Evolutionary conservation across 2,113 vertebrate species (phyloP), one percentile per base, ranked within the genome.

Genomic region (Casuarius casuarius): DNA sequence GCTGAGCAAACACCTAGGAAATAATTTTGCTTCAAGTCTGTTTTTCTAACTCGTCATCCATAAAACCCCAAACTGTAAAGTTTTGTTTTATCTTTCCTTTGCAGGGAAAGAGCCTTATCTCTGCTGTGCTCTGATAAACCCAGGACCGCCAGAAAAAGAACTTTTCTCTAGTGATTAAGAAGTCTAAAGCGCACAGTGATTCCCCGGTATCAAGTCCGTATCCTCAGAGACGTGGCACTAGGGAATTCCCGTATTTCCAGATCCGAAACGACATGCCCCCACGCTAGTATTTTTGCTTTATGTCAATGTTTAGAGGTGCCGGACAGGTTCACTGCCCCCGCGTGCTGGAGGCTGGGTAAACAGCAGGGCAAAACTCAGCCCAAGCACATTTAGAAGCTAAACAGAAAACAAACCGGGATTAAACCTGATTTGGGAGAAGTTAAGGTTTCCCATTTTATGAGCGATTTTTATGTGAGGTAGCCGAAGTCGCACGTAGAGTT

Each of bases 11-110:
- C 52, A 79, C 62, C 83, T 74, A 61, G 82, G 75, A 87, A 54
- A 79, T 42, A 0, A 66, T 75, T 95, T 79, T 89, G 42, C 84
- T 95, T 75, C 42, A 38, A 81, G 89, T 46, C 19, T 31, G 3
- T 82, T 94, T 92, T 75, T 71, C 81, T 84, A 61, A 14, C 18
- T 72, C 2, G 0, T 35, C 72, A 28, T 56, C 68, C 62, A 25
- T 61, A 75, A 94, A 94, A 87, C 72, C 66, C 70, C 62, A 70
- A 85, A 54, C 5, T 5, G 25, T 54, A 58, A 46, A 46, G 29
- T 63, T 76, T 51, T 76, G 40, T n/a, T 90, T 79, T 63, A 38
- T 74, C 88, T 49, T 92, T 84, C 86, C 59, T 90, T 93, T 78
- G 63, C 31, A 44, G n/a, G 40, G 56, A 67, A 70, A 42, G 54